These are phyloP conservation scores for Diglossa cyanea DNA, from an alignment of 2,797 vertebrate genomes.

Conservation along the genomic window DNA sequence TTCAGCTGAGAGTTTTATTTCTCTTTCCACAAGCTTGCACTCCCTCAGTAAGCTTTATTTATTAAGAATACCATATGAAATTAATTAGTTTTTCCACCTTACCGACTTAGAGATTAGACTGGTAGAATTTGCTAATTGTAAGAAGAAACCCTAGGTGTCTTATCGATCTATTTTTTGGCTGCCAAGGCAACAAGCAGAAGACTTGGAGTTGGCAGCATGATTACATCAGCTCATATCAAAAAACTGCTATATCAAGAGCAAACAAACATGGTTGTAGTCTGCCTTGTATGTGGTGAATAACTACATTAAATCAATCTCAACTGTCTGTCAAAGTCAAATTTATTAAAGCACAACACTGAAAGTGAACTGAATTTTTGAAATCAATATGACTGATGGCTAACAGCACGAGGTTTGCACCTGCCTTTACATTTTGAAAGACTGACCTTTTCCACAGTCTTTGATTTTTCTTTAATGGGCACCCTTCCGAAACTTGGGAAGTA, in stretches of 20 bases:
- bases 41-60: background rate
- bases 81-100: background rate
- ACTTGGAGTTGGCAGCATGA: background rate
- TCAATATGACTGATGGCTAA: conserved; percentile 31
- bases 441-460: conserved; percentile 39
- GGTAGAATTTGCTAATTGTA: background rate
- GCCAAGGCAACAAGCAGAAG: background rate
- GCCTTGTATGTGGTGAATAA: conserved; percentile 1
- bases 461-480: conserved; percentile 26
- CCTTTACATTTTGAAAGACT: conserved; percentile 45
- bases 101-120: background rate
- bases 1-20: background rate
- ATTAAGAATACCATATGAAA: background rate
- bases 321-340: conserved; percentile 49
- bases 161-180: background rate
- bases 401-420: background rate
- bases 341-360: conserved; percentile 14
- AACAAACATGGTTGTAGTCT: conserved; percentile 32
- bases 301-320: conserved; percentile 24
- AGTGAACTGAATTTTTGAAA: background rate
- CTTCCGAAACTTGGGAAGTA: background rate
- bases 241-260: background rate
- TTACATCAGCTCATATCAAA: background rate
- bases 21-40: background rate
- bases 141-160: background rate